Evolutionary conservation across 2,888 invertebrate genomes (phyloP).

Genomic region (Pemphredon lugubris): DNA sequence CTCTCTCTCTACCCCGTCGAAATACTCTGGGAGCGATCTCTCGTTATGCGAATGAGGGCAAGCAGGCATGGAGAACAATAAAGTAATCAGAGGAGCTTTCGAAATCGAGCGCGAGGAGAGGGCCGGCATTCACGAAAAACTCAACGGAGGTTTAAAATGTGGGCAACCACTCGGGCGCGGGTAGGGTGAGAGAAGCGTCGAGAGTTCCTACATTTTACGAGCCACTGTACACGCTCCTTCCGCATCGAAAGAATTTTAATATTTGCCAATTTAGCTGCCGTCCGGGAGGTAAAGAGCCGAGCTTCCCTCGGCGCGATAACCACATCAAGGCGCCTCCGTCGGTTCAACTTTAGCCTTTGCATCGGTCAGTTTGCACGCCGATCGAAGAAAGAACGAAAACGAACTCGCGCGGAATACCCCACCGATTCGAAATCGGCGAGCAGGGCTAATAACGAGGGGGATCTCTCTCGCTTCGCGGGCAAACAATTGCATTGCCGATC

Average conservation of each 20-base stretch:
- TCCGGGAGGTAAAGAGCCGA: slow-evolving; percentile 66
- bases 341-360: slow-evolving; percentile 68
- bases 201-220: slow-evolving; percentile 69
- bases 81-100: slow-evolving; percentile 68
- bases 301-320: slow-evolving; percentile 71
- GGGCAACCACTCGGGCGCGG: slow-evolving; percentile 54
- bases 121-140: slow-evolving; percentile 56
- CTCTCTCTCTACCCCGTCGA: no score
- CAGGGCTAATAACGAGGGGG: slow-evolving; percentile 46
- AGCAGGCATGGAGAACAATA: slow-evolving; percentile 69
- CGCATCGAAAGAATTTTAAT: slow-evolving; percentile 77
- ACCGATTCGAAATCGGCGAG: slow-evolving; percentile 46
- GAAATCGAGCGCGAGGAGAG: slow-evolving; percentile 56
- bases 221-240: slow-evolving; percentile 69
- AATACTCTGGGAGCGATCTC: slow-evolving; percentile 28
- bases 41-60: slow-evolving; percentile 54
- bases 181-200: slow-evolving; percentile 31
- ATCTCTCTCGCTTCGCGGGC: neutral
- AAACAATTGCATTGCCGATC: slow-evolving; percentile 40
- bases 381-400: slow-evolving; percentile 63
- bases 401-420: slow-evolving; percentile 54
- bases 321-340: slow-evolving; percentile 73
- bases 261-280: slow-evolving; percentile 74
- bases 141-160: slow-evolving; percentile 64
- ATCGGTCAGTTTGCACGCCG: slow-evolving; percentile 57